A percentile compares a stretch with the other conserved stretches of the same genome.
Evolutionary conservation across 2,113 vertebrate genomes (phyloP).

Genomic region (Cebus imitator): DNA sequence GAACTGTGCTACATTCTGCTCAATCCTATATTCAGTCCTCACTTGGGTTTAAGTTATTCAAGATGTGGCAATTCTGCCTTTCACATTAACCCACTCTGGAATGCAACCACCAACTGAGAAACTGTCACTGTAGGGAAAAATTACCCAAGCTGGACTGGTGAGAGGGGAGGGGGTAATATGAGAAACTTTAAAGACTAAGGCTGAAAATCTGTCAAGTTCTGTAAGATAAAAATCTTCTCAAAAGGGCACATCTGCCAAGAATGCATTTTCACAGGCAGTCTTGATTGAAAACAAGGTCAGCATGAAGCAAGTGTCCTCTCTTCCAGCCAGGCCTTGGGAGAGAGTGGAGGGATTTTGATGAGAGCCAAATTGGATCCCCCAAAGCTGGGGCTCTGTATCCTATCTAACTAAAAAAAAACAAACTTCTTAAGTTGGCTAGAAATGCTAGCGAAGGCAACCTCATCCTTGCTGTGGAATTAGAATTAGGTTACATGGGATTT

Average conservation of each 20-base stretch:
- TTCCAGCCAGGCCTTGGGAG: constrained; percentile 64
- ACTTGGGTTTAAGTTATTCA: constrained; percentile 66
- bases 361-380: constrained; percentile 68
- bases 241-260: constrained; percentile 81
- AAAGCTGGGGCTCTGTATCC: neutral
- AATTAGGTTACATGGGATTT: neutral
- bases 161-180: constrained; percentile 73
- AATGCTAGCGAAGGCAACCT: neutral
- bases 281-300: constrained; percentile 78
- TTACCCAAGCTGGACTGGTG: constrained; percentile 61
- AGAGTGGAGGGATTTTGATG: constrained; percentile 76
- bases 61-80: constrained; percentile 77
- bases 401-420: constrained; percentile 23
- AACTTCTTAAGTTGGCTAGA: neutral
- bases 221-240: constrained; percentile 81
- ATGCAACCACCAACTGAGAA: constrained; percentile 76
- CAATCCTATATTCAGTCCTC: constrained; percentile 52
- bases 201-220: constrained; percentile 83
- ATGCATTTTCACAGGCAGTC: constrained; percentile 75
- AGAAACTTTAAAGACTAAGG: constrained; percentile 83
- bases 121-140: constrained; percentile 82
- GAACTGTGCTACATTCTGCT: constrained; percentile 21
- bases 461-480: constrained; percentile 8
- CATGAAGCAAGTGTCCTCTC: constrained; percentile 8
- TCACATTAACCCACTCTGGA: constrained; percentile 74